Evolutionary conservation across 2,113 vertebrate genomes (phyloP).

Genomic region (Macaca mulatta): DNA sequence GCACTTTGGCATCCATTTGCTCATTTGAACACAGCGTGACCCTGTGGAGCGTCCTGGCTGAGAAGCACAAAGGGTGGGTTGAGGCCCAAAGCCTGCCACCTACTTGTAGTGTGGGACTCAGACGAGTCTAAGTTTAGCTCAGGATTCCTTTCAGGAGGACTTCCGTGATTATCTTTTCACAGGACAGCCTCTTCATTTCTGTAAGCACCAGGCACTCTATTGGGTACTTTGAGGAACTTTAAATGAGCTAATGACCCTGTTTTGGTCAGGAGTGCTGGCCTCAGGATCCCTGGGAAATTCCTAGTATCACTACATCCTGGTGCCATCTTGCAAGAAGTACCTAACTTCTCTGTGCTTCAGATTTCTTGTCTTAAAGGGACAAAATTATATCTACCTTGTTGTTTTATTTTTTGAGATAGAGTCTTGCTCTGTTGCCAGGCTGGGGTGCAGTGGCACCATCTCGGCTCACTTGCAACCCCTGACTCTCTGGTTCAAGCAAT

Average conservation of each 20-base stretch:
- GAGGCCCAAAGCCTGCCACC: not conserved
- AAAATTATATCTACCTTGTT: not conserved
- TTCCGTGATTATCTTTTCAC: not conserved
- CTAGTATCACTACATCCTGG: not conserved
- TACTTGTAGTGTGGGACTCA: not conserved
- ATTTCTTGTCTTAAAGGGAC: not conserved
- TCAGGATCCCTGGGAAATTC: not conserved
- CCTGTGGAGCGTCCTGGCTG: too few species aligned
- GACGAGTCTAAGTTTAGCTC: not conserved
- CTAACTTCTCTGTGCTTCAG: not conserved
- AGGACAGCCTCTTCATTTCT: not conserved
- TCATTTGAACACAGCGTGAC: not conserved
- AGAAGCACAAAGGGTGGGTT: accelerated
- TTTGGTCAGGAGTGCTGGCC: not conserved
- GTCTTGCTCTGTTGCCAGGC: too few species aligned
- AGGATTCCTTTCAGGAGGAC: not conserved
- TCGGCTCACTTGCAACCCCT: too few species aligned
- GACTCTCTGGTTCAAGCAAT: too few species aligned
- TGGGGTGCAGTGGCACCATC: too few species aligned
- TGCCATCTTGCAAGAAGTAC: not conserved
- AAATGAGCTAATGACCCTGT: not conserved
- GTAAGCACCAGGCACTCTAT: not conserved
- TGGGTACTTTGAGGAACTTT: too few species aligned
- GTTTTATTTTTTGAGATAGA: not conserved
- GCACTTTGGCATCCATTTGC: not conserved